Conservation (phyloP, 2,797 vertebrate genomes). For the Anguilla megastoma region DNA sequence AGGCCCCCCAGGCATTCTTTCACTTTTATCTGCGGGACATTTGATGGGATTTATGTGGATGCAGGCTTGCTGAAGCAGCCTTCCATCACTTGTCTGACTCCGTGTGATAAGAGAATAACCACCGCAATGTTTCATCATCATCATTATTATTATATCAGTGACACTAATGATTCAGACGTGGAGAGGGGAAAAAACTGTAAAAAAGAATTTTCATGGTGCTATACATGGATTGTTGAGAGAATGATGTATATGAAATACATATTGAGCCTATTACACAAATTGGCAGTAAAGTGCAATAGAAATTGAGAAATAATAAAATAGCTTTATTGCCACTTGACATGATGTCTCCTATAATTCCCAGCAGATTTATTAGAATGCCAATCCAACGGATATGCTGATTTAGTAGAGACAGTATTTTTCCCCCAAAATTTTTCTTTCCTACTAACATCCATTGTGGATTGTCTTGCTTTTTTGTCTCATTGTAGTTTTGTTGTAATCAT, state of each 20-base stretch:
- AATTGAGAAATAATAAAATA: conserved; percentile 20
- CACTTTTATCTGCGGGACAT: not conserved
- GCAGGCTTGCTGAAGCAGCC: not conserved
- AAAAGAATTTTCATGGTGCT: not conserved
- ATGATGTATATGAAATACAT: conserved; percentile 18
- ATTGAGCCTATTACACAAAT: conserved; percentile 20
- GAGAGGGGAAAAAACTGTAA: not conserved
- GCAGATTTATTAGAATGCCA: conserved; percentile 7
- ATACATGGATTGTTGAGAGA: not conserved
- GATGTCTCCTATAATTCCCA: not conserved
- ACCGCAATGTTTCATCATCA: conserved; percentile 1
- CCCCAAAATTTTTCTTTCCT: not conserved
- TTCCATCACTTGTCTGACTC: conserved; percentile 16
- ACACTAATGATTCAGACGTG: not conserved
- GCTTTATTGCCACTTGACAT: conserved; percentile 16
- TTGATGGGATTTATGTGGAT: conserved; percentile 3
- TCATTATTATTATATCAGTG: not conserved
- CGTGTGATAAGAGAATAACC: conserved; percentile 24
- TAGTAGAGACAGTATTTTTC: not conserved
- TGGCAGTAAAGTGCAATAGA: not conserved
- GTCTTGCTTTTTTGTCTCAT: not conserved
- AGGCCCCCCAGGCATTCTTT: not conserved
- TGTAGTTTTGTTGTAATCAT: not conserved
- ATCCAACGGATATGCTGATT: not conserved
- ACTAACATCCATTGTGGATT: not conserved